Conservation (phyloP, 2,888 invertebrate species). For the Stenotaenia linearis region DNA sequence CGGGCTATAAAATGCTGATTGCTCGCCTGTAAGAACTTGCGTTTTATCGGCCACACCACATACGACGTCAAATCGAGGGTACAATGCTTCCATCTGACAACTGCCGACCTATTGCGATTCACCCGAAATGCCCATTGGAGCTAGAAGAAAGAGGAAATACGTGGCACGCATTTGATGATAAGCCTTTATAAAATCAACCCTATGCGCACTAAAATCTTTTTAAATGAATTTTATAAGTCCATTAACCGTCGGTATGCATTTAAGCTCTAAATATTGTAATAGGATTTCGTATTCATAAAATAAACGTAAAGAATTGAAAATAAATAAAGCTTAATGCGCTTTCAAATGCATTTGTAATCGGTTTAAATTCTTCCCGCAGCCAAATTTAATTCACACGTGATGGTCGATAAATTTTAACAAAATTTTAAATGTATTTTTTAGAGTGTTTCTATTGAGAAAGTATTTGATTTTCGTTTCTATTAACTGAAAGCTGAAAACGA, state of each 20-base stretch:
- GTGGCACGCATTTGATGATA: neutral
- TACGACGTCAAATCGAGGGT: neutral
- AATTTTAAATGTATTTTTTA: too few species aligned
- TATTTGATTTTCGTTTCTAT: too few species aligned
- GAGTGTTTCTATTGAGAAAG: too few species aligned
- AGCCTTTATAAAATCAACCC: neutral
- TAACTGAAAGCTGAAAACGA: too few species aligned
- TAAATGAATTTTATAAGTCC: neutral
- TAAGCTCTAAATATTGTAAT: neutral
- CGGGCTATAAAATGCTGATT: conserved; percentile 28
- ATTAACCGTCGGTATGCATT: neutral
- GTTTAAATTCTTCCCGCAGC: too few species aligned
- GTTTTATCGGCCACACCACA: conserved; percentile 21
- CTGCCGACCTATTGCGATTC: neutral
- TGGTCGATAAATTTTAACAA: too few species aligned
- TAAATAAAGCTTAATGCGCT: too few species aligned
- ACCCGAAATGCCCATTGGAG: neutral
- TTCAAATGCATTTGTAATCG: too few species aligned
- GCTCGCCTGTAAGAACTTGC: neutral
- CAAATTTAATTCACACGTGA: too few species aligned
- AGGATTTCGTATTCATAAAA: too few species aligned
- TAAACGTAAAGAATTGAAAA: too few species aligned
- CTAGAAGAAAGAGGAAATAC: neutral
- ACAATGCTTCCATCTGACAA: neutral
- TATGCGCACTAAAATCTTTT: neutral